Evolutionary conservation across 2,888 invertebrate species (phyloP).

Genomic region (Cataglyphis livida): DNA sequence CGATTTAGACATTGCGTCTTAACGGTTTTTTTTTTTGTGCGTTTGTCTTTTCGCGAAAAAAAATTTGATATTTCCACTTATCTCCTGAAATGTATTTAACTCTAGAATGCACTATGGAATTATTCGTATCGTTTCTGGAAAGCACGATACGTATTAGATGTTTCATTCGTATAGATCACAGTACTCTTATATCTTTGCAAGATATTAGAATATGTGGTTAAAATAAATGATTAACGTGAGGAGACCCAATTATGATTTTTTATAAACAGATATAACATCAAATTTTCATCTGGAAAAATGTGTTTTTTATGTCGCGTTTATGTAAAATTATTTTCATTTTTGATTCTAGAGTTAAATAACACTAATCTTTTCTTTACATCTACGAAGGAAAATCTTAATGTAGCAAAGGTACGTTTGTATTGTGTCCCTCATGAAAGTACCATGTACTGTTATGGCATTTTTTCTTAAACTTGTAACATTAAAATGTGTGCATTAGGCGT

Average conservation of each 20-base stretch:
- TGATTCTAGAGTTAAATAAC: conserved; percentile 53
- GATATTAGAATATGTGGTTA: background rate
- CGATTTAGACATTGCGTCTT: background rate
- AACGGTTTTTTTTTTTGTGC: background rate
- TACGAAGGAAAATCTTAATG: background rate
- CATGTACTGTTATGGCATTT: conserved; percentile 64
- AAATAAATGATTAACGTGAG: background rate
- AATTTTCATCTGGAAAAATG: background rate
- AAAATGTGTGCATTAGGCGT: conserved; percentile 41
- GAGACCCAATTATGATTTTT: background rate
- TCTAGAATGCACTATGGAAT: background rate
- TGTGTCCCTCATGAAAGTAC: conserved; percentile 6
- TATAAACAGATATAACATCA: background rate
- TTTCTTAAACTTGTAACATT: conserved; percentile 50
- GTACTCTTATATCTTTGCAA: background rate
- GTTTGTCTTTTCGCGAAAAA: background rate
- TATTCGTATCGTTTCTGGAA: background rate
- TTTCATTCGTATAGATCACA: too few species aligned
- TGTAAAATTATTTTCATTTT: background rate
- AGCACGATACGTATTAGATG: background rate
- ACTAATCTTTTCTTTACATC: background rate
- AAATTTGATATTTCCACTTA: background rate
- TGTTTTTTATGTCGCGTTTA: background rate
- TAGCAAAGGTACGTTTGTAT: background rate
- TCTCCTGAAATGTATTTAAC: background rate